These are phyloP conservation scores for Phaethon lepturus DNA, from an alignment of 2,113 vertebrate species.

Conservation along the genomic window DNA sequence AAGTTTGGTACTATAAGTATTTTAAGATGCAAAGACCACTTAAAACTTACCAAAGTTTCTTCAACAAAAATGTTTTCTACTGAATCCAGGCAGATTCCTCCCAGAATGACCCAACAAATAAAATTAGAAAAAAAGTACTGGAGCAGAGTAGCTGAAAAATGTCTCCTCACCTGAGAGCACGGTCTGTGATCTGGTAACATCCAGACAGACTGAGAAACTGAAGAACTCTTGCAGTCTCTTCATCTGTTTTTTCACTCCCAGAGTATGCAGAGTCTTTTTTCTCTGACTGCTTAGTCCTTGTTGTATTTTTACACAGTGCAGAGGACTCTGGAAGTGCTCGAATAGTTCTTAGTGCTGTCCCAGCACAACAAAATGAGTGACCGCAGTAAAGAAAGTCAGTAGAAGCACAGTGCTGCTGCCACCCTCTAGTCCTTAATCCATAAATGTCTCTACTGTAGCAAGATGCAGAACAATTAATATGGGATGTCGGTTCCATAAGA, in stretches of 20 bases:
- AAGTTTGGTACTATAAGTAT: not conserved
- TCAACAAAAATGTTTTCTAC: not conserved
- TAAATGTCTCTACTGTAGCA: conserved; percentile 85
- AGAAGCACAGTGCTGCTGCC: conserved; percentile 84
- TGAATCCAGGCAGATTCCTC: not conserved
- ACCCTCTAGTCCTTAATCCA: conserved; percentile 86
- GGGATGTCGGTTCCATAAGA: conserved; percentile 77
- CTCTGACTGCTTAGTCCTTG: conserved; percentile 86
- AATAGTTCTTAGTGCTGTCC: conserved; percentile 86
- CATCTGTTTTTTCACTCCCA: conserved; percentile 78
- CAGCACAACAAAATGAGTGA: conserved; percentile 89
- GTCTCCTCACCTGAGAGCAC: conserved; percentile 88
- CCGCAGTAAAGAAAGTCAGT: conserved; percentile 85
- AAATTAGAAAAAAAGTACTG: not conserved
- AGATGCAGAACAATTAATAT: conserved; percentile 68
- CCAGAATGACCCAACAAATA: not conserved
- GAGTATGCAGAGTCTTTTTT: conserved; percentile 75
- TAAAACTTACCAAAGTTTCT: not conserved
- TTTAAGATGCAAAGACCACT: not conserved
- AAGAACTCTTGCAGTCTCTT: conserved; percentile 83
- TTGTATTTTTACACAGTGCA: conserved; percentile 69
- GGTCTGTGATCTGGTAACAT: conserved; percentile 95
- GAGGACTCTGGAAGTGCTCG: conserved; percentile 78
- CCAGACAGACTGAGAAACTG: conserved; percentile 96
- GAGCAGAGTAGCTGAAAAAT: not conserved